These are phyloP conservation scores for Orthosia gracilis DNA, from an alignment of 2,888 invertebrate genomes.

Conservation along the genomic window DNA sequence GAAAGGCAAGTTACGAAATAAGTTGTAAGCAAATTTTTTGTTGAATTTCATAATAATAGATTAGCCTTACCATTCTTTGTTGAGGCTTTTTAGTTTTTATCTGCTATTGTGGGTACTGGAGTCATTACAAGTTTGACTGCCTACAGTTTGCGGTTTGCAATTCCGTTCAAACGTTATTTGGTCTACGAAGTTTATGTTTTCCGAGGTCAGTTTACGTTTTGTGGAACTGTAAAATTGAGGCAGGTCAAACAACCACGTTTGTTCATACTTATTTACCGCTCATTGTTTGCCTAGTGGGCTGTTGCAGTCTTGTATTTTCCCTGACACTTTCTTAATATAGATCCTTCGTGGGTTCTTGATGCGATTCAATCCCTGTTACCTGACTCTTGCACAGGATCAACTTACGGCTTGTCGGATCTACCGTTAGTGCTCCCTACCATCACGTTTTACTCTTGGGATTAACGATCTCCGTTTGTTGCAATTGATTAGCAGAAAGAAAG, in stretches of 20 bases:
- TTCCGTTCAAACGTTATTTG: slow-evolving; percentile 25
- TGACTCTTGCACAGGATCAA: slow-evolving; percentile 6
- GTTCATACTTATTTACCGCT: slow-evolving; percentile 1
- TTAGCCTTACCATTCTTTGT: slow-evolving; percentile 42
- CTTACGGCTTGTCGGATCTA: slow-evolving; percentile 16
- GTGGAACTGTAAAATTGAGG: slow-evolving; percentile 12
- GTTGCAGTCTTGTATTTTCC: not conserved
- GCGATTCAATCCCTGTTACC: not conserved
- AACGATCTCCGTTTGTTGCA: slow-evolving; percentile 7
- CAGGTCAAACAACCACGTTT: not conserved
- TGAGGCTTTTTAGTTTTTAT: slow-evolving; percentile 47
- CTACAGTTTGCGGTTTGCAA: slow-evolving; percentile 44
- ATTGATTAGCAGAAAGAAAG: slow-evolving; percentile 11
- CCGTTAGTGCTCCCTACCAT: not conserved
- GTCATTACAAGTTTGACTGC: slow-evolving; percentile 30
- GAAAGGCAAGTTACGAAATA: slow-evolving; percentile 44
- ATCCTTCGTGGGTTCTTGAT: not conserved
- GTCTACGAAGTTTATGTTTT: slow-evolving; percentile 32
- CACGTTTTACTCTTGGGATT: slow-evolving; percentile 12
- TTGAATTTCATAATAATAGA: slow-evolving; percentile 51
- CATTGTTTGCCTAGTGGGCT: not conserved
- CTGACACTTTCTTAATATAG: not conserved
- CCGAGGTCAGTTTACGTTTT: slow-evolving; percentile 40
- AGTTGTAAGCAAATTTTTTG: slow-evolving; percentile 42
- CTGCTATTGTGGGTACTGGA: slow-evolving; percentile 42